A percentile compares a stretch with the other conserved stretches of the same genome.
These are phyloP conservation scores for Miniopterus natalensis DNA, from an alignment of 2,113 vertebrate genomes.

Conservation along the genomic window DNA sequence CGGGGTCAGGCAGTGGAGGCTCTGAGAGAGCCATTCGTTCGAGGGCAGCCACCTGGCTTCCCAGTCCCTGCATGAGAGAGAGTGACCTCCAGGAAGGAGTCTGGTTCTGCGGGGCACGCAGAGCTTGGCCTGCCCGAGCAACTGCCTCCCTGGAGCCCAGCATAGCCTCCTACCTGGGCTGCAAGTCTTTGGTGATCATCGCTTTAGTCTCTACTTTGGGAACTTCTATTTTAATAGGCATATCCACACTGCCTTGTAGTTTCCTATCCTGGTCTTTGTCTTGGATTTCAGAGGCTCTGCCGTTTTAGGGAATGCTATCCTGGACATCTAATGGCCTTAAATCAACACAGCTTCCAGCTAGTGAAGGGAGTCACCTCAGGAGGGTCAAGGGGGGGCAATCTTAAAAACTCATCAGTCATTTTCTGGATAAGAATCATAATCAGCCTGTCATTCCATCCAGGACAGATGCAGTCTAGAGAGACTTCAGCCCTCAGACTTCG, in stretches of 20 bases:
- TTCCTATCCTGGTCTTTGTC: not conserved
- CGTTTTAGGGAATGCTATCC: not conserved
- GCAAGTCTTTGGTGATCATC: not conserved
- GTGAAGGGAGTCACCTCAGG: no score
- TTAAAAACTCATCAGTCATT: not conserved
- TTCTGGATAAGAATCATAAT: not conserved
- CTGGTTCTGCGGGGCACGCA: rapidly evolving
- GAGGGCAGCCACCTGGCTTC: not conserved
- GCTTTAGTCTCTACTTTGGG: not conserved
- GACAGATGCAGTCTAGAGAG: not conserved
- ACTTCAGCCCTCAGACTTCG: not conserved
- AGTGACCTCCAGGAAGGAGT: not conserved
- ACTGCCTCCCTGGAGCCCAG: not conserved
- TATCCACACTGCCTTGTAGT: not conserved
- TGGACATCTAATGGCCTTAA: not conserved
- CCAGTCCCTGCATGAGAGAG: not conserved
- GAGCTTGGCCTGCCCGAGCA: not conserved
- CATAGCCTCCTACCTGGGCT: not conserved
- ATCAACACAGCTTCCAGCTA: not conserved
- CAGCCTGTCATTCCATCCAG: not conserved
- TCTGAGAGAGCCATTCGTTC: not conserved
- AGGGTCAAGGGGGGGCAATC: not conserved
- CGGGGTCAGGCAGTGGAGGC: not conserved
- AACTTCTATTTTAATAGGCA: not conserved
- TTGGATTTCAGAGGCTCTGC: not conserved